A percentile compares a stretch with the other conserved stretches of the same genome.
These are phyloP conservation scores for Sylvilagus floridanus DNA, from an alignment of 2,797 vertebrate species.

Conservation along the genomic window DNA sequence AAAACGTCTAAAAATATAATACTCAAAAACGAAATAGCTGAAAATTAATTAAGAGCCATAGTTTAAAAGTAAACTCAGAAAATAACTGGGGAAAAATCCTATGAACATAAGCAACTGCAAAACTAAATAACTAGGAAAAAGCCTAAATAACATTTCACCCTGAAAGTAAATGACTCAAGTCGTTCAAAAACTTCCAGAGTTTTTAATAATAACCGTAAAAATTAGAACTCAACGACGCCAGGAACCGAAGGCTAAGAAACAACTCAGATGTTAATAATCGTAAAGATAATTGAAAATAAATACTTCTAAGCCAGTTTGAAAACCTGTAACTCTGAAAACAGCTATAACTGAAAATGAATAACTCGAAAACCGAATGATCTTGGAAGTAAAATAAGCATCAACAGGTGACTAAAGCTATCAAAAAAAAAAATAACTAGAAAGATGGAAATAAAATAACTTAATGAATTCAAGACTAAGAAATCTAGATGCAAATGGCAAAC, in stretches of 20 bases:
- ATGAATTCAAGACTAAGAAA: neutral
- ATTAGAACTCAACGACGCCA: neutral
- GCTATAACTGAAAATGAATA: neutral
- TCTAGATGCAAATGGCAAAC: neutral
- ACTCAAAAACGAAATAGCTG: neutral
- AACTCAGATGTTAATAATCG: neutral
- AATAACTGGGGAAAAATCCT: conserved; percentile 5
- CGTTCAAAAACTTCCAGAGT: neutral
- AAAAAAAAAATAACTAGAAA: neutral
- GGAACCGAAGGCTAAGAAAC: neutral
- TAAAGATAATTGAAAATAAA: neutral
- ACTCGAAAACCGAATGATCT: neutral
- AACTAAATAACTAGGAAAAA: neutral
- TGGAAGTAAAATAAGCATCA: conserved; percentile 9
- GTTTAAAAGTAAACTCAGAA: conserved; percentile 42
- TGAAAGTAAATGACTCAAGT: conserved; percentile 34
- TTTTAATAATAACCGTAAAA: conserved; percentile 36
- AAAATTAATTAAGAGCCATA: conserved; percentile 42
- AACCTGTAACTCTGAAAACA: neutral
- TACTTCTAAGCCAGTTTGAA: neutral
- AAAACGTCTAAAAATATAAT: conserved; percentile 24
- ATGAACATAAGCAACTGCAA: neutral
- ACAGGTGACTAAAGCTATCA: neutral
- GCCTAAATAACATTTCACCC: neutral
- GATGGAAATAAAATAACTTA: neutral